Base-by-base conservation (phyloP, 2,888 invertebrate genomes). In the Drosophila sordidula region DNA sequence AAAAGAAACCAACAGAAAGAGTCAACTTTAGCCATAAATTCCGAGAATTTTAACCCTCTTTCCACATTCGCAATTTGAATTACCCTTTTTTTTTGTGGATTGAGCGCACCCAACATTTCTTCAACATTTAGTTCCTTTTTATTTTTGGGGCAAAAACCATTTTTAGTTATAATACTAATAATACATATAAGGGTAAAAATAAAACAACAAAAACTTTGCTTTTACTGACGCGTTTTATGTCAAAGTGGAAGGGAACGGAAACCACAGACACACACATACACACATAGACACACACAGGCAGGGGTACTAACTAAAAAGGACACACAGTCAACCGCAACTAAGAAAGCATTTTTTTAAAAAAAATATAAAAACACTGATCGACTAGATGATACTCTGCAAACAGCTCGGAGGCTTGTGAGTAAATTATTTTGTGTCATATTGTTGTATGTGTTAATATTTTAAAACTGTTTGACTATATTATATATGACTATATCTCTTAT, bases 11-110 rank as follows among this genome's bases (percentile, higher is more conserved):
- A 29, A 29, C 9, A 29, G 9, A 29, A 29, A 9, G 8, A 29
- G 0, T 9, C 3, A 29, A 29, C 29, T 29, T 29, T 9, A 22
- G 77, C 49, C 46, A 80, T 78, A 77, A 80, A 80, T 80, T 78
- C 73, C 34, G 62, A 68, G 62, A 77, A 80, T 76, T 77, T 32
- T 4, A 3, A 26, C 5, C 36, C 46, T 29, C 64, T 12, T 34
- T 52, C n/a, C 22, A 22, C 63, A 52, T 66, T 49, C 55, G 59
- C 74, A 58, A 61, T 74, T 65, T 72, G 45, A 25, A 62, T 47
- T 65, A 68, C 59, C 74, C 59, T 55, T 55, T 49, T 65, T 57
- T 50, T 50, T n/a, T n/a, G n/a, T 56, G 56, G 36, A 34, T 39
- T 3, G 29, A 54, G 39, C 42, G 36, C 63, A 16, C 14, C 39